Evolutionary conservation across 2,888 invertebrate genomes (phyloP), one percentile per base, ranked within the genome.

Genomic region (Anarsia innoxiella): DNA sequence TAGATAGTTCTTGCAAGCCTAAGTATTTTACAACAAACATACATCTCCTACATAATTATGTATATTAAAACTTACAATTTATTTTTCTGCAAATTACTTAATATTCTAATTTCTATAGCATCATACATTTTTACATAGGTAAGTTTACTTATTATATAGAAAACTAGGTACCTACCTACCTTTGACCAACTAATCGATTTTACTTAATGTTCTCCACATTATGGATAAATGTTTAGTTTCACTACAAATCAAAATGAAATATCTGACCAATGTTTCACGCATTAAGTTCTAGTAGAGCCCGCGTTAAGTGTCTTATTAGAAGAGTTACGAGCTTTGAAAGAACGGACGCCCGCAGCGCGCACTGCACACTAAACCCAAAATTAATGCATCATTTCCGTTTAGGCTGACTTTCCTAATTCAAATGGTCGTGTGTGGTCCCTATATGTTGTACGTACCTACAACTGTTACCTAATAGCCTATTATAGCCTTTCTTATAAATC

Each of bases 371-470:
- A 61, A 66, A 63, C 59, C 63, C 57, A 62, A 60, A 71, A 76
- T 74, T 71, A 72, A 80, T 79, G 71, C 68, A 64, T 67, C 68
- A 66, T 80, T 80, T 80, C 78, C 76, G 74, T 75, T 76, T 71
- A 69, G 70, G 67, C 58, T 53, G 68, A 68, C 58, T 76, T 77
- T 79, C 73, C 71, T 75, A 75, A 80, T 78, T 79, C 66, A 62
- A 69, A 67, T 66, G 59, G 43, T 59, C 61, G 74, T 75, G 80
- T 80, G 80, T 78, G 80, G 80, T 79, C 82, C 60, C 51, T 57
- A 64, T 66, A n/a, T n/a, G n/a, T n/a, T n/a, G n/a, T n/a, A n/a
- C n/a, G n/a, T n/a, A n/a, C 64, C 62, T 56, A 57, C 55, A 59
- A 58, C 53, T 59, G 68, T 67, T 65, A 67, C 63, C 59, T 64